Base-by-base conservation (phyloP, 2,888 invertebrate genomes). In the Caenorhabditis sp. region DNA sequence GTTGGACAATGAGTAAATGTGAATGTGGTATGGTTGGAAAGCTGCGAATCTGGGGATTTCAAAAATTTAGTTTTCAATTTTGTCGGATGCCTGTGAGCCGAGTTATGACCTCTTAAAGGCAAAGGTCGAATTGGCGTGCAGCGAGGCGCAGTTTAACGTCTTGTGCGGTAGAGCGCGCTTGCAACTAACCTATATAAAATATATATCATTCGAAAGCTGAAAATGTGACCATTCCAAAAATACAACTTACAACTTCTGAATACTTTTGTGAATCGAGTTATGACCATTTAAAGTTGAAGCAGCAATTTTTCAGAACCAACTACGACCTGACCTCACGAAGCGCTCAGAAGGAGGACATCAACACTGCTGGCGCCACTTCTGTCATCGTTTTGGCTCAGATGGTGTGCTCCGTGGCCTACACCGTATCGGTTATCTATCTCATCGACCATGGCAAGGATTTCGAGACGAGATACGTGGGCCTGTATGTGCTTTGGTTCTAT, bases 401-500 rank as follows among this genome's bases (percentile, higher is more conserved):
- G 26, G 14, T 54, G 3, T 24, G 24, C 14, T 47, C 59, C 24
- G 51, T 31, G 6, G 47, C 35, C 35, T 73, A 73, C 51, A 63
- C 73, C 0, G 2, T 51, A 12, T 61, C 61, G 8, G 22, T 63
- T 16, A 35, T 38, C 7, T 51, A 51, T 31, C 8, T 73, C 0
- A 10, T 73, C 1, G 14, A 73, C 6, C 31, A 61, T n/a, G 51
- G 51, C 24, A 24, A 35, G 10, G 19, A 12, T 7, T 22, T 63
- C 12, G 51, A 63, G 7, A 44, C 49, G 14, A 16, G 35, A 10
- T 35, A 63, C 51, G 2, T 26, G 35, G 26, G 35, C 10, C 51
- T 51, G 26, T 16, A 47, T 7, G 58, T 73, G 8, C 73, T 73
- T 19, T 73, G 63, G 61, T 51, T 47, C 16, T 73, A 73, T 19